A percentile compares a stretch with the other conserved stretches of the same genome.
Conservation (phyloP, 2,797 vertebrate genomes). For the Jordanella pulchra region DNA sequence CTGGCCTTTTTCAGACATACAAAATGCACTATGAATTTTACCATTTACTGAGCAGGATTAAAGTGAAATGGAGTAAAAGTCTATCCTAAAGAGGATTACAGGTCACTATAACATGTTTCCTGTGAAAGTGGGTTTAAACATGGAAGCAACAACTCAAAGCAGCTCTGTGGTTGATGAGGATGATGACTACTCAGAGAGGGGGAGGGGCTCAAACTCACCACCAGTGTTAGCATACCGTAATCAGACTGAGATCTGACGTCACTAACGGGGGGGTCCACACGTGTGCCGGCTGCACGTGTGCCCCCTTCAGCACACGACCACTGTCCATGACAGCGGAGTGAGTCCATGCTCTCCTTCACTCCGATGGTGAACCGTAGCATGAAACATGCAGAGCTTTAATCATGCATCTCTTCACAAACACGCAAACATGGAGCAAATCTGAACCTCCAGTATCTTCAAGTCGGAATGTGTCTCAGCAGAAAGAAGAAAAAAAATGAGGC, state of each 20-base stretch:
- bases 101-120: conserved; percentile 9
- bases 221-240: conserved; percentile 50
- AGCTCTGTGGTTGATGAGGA: conserved; percentile 24
- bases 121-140: conserved; percentile 12
- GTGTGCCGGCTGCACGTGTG: conserved; percentile 49
- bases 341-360: conserved; percentile 39
- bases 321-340: conserved; percentile 20
- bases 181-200: conserved; percentile 34
- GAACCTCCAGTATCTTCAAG: conserved; percentile 35
- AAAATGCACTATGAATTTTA: conserved; percentile 13
- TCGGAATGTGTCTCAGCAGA: conserved; percentile 36
- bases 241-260: conserved; percentile 54
- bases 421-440: not conserved
- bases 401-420: conserved; percentile 24
- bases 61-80: conserved; percentile 37
- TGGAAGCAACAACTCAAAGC: conserved; percentile 35
- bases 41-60: conserved; percentile 25
- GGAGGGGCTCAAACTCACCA: conserved; percentile 40
- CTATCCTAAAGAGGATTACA: conserved; percentile 38
- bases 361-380: conserved; percentile 39
- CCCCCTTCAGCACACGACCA: conserved; percentile 28
- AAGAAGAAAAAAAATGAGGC: conserved; percentile 20
- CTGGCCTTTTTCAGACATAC: conserved; percentile 14
- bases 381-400: conserved; percentile 33
- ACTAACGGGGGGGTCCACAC: conserved; percentile 35